Conservation (phyloP, 2,888 invertebrate species). For the Neoscelio sp. region DNA sequence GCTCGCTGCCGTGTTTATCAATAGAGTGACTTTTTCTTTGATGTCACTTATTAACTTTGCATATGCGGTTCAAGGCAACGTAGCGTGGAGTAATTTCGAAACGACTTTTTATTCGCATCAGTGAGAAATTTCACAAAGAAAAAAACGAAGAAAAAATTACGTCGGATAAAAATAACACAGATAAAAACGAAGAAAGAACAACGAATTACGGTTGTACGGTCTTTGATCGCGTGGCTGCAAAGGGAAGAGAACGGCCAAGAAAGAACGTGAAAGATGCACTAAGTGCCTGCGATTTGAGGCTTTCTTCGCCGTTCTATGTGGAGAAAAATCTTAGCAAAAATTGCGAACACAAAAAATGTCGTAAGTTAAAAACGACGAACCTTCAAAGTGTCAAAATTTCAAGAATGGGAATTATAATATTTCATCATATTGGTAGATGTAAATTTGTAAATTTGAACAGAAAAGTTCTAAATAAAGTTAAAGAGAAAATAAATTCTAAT, state of each 20-base stretch:
- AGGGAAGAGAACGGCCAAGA: conserved; percentile 34
- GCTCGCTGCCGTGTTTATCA: conserved; percentile 31
- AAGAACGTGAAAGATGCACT: conserved; percentile 57
- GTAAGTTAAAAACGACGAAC: not conserved
- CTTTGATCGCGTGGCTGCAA: conserved; percentile 29
- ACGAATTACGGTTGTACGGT: conserved; percentile 25
- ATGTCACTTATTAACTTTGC: conserved; percentile 38
- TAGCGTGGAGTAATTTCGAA: conserved; percentile 32
- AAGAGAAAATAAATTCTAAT: not conserved
- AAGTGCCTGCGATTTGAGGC: conserved; percentile 45
- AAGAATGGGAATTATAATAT: not conserved
- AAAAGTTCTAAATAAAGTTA: too few species aligned
- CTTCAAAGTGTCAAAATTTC: not conserved
- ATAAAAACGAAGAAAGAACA: conserved; percentile 2
- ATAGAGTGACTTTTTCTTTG: conserved; percentile 58
- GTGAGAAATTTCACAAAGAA: not conserved
- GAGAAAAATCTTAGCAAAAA: conserved; percentile 18
- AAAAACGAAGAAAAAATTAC: not conserved
- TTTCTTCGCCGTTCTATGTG: conserved; percentile 50
- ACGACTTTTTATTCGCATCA: conserved; percentile 29
- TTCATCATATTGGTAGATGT: too few species aligned
- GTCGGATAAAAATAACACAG: too few species aligned
- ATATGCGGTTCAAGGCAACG: conserved; percentile 41
- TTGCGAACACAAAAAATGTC: too few species aligned
- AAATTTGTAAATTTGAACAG: too few species aligned